Conservation (phyloP, 2,888 invertebrate species). For the Allolobophora icterica region DNA sequence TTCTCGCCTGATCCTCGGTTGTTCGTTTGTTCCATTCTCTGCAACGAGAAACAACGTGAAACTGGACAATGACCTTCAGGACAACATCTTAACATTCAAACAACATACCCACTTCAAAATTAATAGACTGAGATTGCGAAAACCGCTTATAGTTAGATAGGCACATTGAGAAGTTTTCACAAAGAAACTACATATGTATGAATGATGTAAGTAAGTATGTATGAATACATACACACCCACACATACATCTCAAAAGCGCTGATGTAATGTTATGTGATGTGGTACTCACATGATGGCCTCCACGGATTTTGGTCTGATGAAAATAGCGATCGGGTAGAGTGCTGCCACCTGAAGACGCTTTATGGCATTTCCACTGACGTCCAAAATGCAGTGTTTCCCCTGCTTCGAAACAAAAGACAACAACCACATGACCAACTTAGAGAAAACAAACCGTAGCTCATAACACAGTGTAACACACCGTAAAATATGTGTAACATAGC, state of each 20-base stretch:
- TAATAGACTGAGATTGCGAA: too few species aligned
- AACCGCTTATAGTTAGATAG: too few species aligned
- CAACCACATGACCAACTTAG: background rate
- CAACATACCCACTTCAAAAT: background rate
- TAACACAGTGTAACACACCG: background rate
- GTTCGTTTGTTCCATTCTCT: conserved; percentile 50
- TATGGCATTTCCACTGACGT: conserved; percentile 99
- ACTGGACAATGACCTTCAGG: too few species aligned
- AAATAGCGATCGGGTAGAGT: conserved; percentile 95
- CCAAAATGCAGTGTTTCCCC: conserved; percentile 99
- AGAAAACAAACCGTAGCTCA: background rate
- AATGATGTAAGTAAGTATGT: background rate
- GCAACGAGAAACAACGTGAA: background rate
- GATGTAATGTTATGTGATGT: background rate
- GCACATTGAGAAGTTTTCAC: background rate
- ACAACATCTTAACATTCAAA: background rate
- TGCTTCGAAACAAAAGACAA: conserved; percentile 43
- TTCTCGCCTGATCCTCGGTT: conserved; percentile 94
- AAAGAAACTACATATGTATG: background rate
- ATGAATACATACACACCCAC: background rate
- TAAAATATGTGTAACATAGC: background rate
- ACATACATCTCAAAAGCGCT: background rate
- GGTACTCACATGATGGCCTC: conserved; percentile 68
- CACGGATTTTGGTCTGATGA: conserved; percentile 96
- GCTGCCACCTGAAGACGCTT: conserved; percentile 97